Conservation (phyloP, 2,888 invertebrate species). For the Lasioglossum leucozonium region DNA sequence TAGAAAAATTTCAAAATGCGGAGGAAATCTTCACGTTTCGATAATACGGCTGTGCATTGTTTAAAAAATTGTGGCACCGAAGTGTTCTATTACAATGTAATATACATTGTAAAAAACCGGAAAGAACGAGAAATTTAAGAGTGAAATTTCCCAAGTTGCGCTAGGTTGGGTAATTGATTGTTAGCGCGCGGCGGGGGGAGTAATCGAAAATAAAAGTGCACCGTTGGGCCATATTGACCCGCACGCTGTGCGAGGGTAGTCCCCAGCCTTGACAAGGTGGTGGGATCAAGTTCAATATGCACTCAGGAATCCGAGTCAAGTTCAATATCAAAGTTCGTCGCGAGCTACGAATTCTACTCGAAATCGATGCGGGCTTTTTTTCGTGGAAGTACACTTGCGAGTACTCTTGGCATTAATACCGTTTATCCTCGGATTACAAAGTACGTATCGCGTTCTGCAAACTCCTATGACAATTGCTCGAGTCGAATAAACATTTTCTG, state of each 20-base stretch:
- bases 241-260: background rate
- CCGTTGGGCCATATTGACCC: background rate
- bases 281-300: background rate
- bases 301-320: background rate
- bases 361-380: background rate
- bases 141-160: too few species aligned
- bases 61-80: too few species aligned
- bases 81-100: too few species aligned
- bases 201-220: background rate
- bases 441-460: background rate
- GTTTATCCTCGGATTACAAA: background rate
- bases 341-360: background rate
- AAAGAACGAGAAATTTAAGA: too few species aligned
- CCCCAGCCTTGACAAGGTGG: background rate
- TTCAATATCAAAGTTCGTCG: conserved; percentile 8
- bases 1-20: too few species aligned
- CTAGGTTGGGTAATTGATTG: too few species aligned
- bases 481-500: too few species aligned
- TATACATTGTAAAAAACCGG: too few species aligned
- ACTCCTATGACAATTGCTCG: background rate
- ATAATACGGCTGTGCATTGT: too few species aligned
- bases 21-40: too few species aligned
- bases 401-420: background rate
- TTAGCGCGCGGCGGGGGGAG: background rate
- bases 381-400: background rate